phyloP scores from a whole-genome alignment of 2,113 vertebrate genomes.

The Oreotrochilus melanogaster region DNA sequence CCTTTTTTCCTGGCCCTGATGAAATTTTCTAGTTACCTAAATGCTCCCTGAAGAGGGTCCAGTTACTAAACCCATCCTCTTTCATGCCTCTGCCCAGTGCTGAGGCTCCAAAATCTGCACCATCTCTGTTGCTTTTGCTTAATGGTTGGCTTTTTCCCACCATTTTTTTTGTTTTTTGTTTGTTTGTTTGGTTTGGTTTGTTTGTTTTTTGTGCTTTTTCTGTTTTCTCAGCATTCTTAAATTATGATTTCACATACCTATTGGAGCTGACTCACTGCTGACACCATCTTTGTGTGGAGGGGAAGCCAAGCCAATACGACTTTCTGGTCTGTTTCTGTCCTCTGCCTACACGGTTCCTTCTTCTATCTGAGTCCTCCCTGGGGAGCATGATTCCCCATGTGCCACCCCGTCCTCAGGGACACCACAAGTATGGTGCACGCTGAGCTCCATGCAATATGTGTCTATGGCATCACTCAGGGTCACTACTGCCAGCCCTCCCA shows the following conservation, averaged over 20 bases:
- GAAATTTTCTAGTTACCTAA: background rate
- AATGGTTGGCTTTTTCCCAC: background rate
- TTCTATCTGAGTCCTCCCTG: background rate
- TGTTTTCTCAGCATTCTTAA: conserved; percentile 45
- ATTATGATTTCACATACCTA: conserved; percentile 26
- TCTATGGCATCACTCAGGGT: accelerated
- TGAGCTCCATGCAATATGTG: background rate
- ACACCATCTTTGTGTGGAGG: background rate
- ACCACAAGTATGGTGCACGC: accelerated
- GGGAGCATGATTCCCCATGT: accelerated
- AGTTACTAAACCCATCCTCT: background rate
- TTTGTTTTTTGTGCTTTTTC: background rate
- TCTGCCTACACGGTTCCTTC: background rate
- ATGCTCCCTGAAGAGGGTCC: background rate
- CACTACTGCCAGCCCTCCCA: accelerated
- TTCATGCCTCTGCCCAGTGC: background rate
- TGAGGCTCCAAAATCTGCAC: accelerated
- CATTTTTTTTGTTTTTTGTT: background rate
- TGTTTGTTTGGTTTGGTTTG: background rate
- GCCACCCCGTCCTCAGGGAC: background rate
- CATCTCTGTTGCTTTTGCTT: background rate
- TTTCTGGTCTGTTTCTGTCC: background rate
- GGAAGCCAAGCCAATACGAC: background rate
- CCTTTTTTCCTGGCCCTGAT: background rate
- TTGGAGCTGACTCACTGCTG: conserved; percentile 45